Conservation (phyloP, 2,113 vertebrate species). For the Ciconia maguari region DNA sequence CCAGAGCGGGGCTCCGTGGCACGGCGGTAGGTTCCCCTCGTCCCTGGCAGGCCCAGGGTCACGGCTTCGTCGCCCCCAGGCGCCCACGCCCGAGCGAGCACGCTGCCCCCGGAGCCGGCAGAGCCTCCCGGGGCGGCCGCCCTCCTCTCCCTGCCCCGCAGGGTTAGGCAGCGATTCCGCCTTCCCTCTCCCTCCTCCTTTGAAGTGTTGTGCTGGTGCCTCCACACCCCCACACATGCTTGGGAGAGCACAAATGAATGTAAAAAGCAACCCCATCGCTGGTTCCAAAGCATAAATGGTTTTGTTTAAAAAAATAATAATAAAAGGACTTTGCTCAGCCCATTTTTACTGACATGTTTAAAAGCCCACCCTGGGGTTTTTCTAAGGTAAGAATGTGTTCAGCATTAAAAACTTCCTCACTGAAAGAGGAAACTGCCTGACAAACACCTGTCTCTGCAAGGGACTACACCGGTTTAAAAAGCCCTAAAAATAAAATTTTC, state of each 20-base stretch:
- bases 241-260: rapidly evolving
- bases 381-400: background rate
- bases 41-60: background rate
- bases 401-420: background rate
- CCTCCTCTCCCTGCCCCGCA: background rate
- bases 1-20: no score
- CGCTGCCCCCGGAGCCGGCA: no score
- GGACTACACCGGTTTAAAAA: background rate
- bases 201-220: background rate
- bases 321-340: background rate
- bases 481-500: background rate
- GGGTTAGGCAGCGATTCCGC: rapidly evolving
- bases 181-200: background rate
- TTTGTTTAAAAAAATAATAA: background rate
- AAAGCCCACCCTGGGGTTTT: background rate
- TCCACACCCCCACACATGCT: rapidly evolving
- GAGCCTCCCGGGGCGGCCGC: rapidly evolving
- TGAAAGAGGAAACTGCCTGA: background rate
- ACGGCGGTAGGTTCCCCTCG: background rate
- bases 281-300: background rate
- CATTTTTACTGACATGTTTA: rapidly evolving
- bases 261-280: rapidly evolving
- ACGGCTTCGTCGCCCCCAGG: background rate
- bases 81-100: no score
- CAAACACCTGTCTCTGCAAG: rapidly evolving